Percentiles rank a stretch among this genome's conserved stretches.
phyloP scores from a whole-genome alignment of 2,888 invertebrate species.

The Lamellibrachia satsuma region DNA sequence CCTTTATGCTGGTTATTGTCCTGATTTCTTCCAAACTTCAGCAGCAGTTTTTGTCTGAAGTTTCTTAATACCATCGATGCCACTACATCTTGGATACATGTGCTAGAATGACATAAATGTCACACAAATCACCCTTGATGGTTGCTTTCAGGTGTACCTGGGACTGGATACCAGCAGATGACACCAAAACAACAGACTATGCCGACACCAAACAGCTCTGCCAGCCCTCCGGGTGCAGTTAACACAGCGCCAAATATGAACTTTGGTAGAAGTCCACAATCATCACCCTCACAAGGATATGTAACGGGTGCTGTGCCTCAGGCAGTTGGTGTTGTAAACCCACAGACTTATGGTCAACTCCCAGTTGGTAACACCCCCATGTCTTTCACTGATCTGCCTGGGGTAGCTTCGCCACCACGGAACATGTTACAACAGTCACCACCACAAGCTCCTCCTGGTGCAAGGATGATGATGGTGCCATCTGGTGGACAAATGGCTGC shows the following conservation, averaged over 20 bases:
- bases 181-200: constrained; percentile 4
- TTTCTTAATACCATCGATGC: too few relatives aligned
- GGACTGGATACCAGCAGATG: not conserved
- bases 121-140: not conserved
- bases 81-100: too few relatives aligned
- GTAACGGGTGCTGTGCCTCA: not conserved
- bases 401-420: not conserved
- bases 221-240: not conserved
- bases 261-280: not conserved
- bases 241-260: not conserved
- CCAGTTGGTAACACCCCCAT: not conserved
- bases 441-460: not conserved
- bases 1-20: too few relatives aligned
- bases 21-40: too few relatives aligned
- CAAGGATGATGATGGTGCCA: not conserved
- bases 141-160: constrained; percentile 4
- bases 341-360: not conserved
- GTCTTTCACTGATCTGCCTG: not conserved
- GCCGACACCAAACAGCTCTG: not conserved
- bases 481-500: constrained; percentile 2
- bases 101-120: too few relatives aligned
- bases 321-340: not conserved
- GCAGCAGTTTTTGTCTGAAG: too few relatives aligned
- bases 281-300: constrained; percentile 4
- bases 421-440: not conserved